These are phyloP conservation scores for Phoenicopterus ruber DNA, from an alignment of 2,113 vertebrate genomes.

Conservation along the genomic window DNA sequence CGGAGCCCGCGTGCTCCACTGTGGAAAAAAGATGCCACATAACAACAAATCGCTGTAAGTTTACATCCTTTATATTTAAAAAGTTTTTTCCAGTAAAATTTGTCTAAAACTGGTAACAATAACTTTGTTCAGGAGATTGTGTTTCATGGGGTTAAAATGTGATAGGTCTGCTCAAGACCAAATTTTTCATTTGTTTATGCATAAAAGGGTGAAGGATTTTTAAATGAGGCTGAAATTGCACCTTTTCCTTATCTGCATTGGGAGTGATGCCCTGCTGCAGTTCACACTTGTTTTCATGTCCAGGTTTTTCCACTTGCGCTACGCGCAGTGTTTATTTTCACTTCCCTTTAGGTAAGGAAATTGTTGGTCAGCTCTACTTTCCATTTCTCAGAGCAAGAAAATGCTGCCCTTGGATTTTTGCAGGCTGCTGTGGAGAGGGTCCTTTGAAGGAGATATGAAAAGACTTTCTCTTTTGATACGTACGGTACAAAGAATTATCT, in stretches of 20 bases:
- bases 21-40: not conserved
- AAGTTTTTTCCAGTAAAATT: not conserved
- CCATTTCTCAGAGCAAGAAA: not conserved
- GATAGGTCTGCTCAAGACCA: not conserved
- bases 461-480: not conserved
- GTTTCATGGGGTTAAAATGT: not conserved
- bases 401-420: not conserved
- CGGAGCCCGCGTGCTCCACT: accelerated
- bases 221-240: not conserved
- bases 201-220: not conserved
- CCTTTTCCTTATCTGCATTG: not conserved
- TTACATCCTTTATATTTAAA: not conserved
- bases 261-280: not conserved
- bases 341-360: not conserved
- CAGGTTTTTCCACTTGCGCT: not conserved
- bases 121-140: not conserved
- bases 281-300: not conserved
- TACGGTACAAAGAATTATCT: conserved; percentile 16
- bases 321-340: not conserved
- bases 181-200: not conserved
- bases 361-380: not conserved
- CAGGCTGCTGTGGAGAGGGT: not conserved
- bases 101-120: not conserved
- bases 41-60: not conserved
- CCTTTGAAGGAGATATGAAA: conserved; percentile 28